Percentiles rank a stretch among this genome's conserved stretches.
Evolutionary conservation across 2,888 invertebrate species (phyloP).

Genomic region (Nymphalis polychloros): DNA sequence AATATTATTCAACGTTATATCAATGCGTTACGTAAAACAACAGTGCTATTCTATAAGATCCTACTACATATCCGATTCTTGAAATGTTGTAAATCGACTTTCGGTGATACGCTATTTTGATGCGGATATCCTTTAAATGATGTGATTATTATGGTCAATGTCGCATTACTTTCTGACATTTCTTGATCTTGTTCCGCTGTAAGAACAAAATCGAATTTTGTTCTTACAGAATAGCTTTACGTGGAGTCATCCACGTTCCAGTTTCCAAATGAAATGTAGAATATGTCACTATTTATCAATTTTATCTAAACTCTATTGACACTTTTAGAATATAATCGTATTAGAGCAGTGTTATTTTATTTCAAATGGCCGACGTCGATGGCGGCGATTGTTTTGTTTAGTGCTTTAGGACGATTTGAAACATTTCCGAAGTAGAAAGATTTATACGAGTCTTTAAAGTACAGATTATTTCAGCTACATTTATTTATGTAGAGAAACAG

Average conservation of each 20-base stretch:
- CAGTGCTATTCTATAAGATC: too few relatives aligned
- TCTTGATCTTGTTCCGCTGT: too few relatives aligned
- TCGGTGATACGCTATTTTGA: too few relatives aligned
- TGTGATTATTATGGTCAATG: too few relatives aligned
- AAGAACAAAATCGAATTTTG: too few relatives aligned
- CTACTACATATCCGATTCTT: too few relatives aligned
- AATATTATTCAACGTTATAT: constrained; percentile 6
- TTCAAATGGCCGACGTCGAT: not conserved
- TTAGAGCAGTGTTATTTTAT: not conserved
- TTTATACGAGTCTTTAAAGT: not conserved
- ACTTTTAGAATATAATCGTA: constrained; percentile 5
- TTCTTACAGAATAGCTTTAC: not conserved
- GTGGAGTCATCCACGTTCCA: constrained; percentile 1
- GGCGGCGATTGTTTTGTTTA: not conserved
- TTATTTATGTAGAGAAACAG: too few relatives aligned
- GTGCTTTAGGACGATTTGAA: not conserved
- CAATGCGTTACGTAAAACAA: constrained; percentile 13
- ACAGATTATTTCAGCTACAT: too few relatives aligned
- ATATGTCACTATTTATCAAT: constrained; percentile 13
- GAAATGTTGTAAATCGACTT: too few relatives aligned
- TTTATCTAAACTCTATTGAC: constrained; percentile 19
- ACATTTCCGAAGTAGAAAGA: not conserved
- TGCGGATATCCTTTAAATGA: too few relatives aligned
- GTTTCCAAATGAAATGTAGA: not conserved
- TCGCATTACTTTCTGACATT: too few relatives aligned